Conservation (phyloP, 2,888 invertebrate genomes). For the Protophormia terraenovae region DNA sequence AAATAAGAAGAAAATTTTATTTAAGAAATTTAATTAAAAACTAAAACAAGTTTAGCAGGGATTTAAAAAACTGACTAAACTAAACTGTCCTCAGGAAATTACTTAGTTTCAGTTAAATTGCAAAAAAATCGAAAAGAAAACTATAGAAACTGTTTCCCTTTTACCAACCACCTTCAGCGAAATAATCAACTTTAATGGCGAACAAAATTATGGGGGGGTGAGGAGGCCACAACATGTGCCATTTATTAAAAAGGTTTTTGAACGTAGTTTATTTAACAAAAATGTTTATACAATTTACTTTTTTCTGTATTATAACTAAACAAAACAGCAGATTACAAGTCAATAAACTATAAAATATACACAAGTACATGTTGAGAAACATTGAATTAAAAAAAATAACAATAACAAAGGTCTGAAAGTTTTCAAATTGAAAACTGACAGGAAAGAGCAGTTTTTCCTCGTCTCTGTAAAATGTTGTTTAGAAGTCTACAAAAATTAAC, state of each 20-base stretch:
- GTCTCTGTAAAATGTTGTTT: too few species aligned
- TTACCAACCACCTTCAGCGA: not conserved
- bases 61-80: slow-evolving; percentile 21
- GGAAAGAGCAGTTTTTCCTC: not conserved
- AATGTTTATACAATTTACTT: not conserved
- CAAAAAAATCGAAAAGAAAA: not conserved
- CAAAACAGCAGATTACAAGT: slow-evolving; percentile 21
- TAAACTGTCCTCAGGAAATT: slow-evolving; percentile 7
- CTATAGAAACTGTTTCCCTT: not conserved
- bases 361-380: not conserved
- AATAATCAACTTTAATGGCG: not conserved
- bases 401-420: not conserved
- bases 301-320: not conserved
- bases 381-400: slow-evolving; percentile 4
- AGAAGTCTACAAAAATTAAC: not conserved
- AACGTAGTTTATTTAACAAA: slow-evolving; percentile 7
- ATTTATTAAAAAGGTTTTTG: slow-evolving; percentile 29
- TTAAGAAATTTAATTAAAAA: slow-evolving; percentile 34
- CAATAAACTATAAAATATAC: slow-evolving; percentile 41
- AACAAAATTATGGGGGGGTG: not conserved
- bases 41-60: slow-evolving; percentile 44
- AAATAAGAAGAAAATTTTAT: slow-evolving; percentile 12
- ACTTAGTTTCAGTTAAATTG: slow-evolving; percentile 5
- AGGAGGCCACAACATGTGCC: not conserved
- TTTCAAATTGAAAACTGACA: slow-evolving; percentile 9